phyloP scores from a whole-genome alignment of 2,888 invertebrate species.

The Melanostoma mellinum region DNA sequence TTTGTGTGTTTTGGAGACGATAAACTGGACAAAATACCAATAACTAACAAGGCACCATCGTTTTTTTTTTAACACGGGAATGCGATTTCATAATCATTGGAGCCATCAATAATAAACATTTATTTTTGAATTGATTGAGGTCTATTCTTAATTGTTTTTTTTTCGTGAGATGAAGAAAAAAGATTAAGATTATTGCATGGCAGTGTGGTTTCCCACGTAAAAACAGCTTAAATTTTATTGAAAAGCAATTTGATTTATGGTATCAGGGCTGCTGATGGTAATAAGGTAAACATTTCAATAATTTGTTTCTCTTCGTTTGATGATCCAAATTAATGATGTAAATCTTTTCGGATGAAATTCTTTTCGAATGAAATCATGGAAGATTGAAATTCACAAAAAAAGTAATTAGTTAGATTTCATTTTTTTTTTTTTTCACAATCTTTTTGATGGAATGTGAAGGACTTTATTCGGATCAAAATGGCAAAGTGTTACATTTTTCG shows the following conservation, averaged over 20 bases:
- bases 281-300: not conserved
- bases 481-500: too few relatives aligned
- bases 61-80: too few relatives aligned
- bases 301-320: not conserved
- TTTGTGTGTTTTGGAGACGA: not conserved
- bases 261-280: constrained; percentile 6
- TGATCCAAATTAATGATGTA: constrained; percentile 38
- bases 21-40: too few relatives aligned
- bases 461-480: too few relatives aligned
- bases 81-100: too few relatives aligned
- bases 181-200: not conserved
- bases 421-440: too few relatives aligned
- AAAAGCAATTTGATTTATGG: constrained; percentile 53
- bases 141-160: not conserved
- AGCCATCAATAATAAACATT: not conserved
- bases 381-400: not conserved
- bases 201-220: constrained; percentile 19
- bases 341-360: constrained; percentile 27
- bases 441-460: constrained; percentile 13
- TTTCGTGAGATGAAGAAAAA: not conserved
- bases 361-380: constrained; percentile 35
- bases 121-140: not conserved
- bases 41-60: too few relatives aligned
- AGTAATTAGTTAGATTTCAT: not conserved
- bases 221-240: constrained; percentile 35